phyloP scores from a whole-genome alignment of 1,140 invertebrate species.

The Meloidogyne chitwoodi region DNA sequence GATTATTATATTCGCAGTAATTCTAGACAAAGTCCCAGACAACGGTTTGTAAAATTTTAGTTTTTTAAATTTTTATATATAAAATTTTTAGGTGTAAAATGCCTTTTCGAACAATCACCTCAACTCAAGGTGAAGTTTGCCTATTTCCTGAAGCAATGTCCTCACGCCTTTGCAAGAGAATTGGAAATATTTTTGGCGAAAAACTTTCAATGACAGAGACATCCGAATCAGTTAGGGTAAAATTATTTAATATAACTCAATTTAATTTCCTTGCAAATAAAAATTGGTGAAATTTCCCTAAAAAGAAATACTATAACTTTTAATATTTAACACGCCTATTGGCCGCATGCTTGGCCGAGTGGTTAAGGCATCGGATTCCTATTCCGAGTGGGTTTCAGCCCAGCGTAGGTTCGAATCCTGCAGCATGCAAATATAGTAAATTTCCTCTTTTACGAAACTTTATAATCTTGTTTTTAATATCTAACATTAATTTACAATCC shows the following conservation, averaged over 20 bases:
- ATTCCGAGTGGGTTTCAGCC: neutral
- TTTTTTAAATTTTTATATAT: neutral
- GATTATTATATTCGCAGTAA: slow-evolving; percentile 45
- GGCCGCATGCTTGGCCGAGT: neutral
- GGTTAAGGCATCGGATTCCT: too few relatives aligned
- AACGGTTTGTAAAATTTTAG: slow-evolving; percentile 5
- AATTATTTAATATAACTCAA: neutral
- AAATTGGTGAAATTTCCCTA: too few relatives aligned
- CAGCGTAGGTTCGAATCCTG: neutral
- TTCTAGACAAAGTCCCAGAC: slow-evolving; percentile 26
- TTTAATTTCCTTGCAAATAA: too few relatives aligned
- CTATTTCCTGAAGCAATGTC: slow-evolving; percentile 40
- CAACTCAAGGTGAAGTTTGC: slow-evolving; percentile 36
- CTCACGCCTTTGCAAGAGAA: slow-evolving; percentile 36
- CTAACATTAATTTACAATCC: neutral
- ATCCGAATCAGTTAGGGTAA: slow-evolving; percentile 12
- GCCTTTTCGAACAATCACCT: slow-evolving; percentile 42
- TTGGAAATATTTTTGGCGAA: slow-evolving; percentile 40
- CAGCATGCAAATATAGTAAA: neutral
- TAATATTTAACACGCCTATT: too few relatives aligned
- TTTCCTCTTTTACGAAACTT: neutral
- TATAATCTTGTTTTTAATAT: neutral
- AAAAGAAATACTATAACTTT: too few relatives aligned
- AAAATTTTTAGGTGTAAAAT: slow-evolving; percentile 34
- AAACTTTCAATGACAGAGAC: slow-evolving; percentile 40